These are phyloP conservation scores for Lepus townsendii DNA, from an alignment of 2,797 vertebrate genomes.

Conservation along the genomic window DNA sequence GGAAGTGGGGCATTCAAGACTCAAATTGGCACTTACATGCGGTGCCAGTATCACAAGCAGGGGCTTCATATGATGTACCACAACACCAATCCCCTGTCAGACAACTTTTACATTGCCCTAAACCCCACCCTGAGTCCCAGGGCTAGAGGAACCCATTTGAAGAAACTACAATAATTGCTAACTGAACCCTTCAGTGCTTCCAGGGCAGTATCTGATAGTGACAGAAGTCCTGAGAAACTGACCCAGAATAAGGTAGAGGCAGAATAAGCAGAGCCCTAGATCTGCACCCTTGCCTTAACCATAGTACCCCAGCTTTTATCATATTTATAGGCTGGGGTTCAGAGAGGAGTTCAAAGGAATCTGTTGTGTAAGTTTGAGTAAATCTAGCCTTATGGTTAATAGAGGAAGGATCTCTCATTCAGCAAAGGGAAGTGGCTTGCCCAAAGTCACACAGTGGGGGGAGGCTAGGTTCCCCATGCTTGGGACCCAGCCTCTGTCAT, in stretches of 20 bases:
- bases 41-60: too few species aligned
- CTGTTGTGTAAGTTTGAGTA: neutral
- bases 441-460: neutral
- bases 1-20: too few species aligned
- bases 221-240: neutral
- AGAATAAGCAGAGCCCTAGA: neutral
- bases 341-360: neutral
- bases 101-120: neutral
- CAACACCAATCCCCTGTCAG: neutral
- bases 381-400: neutral
- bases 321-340: neutral
- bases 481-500: neutral
- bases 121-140: neutral
- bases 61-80: too few species aligned
- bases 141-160: neutral
- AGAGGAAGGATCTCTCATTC: neutral
- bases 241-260: neutral
- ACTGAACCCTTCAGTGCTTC: neutral
- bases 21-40: too few species aligned
- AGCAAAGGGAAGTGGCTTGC: constrained; percentile 45
- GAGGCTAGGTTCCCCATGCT: neutral
- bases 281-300: neutral
- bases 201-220: neutral
- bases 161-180: neutral
- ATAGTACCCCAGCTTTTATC: neutral